A percentile compares a stretch with the other conserved stretches of the same genome.
Conservation (phyloP, 2,888 invertebrate genomes). For the Lobophora halterata region DNA sequence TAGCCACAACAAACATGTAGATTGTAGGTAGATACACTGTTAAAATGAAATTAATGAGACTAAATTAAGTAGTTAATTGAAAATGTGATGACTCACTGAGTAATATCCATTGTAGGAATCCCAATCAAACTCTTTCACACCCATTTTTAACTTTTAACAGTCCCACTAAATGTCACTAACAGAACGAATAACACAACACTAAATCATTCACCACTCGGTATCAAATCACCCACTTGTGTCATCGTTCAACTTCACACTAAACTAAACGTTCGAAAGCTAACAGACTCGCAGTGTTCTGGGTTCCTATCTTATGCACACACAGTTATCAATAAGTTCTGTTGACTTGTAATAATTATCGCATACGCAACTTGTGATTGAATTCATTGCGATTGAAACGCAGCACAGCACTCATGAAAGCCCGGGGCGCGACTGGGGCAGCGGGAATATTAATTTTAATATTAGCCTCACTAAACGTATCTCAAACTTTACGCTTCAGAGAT, state of each 20-base stretch:
- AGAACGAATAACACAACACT: slow-evolving; percentile 38
- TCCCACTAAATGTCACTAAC: slow-evolving; percentile 46
- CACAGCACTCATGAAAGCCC: slow-evolving; percentile 62
- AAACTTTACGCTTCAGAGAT: slow-evolving; percentile 50
- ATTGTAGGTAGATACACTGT: background rate
- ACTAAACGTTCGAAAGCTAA: slow-evolving; percentile 40
- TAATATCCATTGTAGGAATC: slow-evolving; percentile 72
- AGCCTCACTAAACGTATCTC: slow-evolving; percentile 61
- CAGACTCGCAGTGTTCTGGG: slow-evolving; percentile 40
- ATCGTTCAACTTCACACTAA: slow-evolving; percentile 40
- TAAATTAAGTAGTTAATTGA: slow-evolving; percentile 15
- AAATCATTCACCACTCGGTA: slow-evolving; percentile 48
- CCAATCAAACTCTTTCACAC: slow-evolving; percentile 75
- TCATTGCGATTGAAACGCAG: slow-evolving; percentile 58
- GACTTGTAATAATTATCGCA: slow-evolving; percentile 53
- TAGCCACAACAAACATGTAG: slow-evolving; percentile 12
- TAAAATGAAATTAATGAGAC: slow-evolving; percentile 7
- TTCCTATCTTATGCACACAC: slow-evolving; percentile 69
- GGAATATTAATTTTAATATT: slow-evolving; percentile 78
- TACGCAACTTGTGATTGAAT: slow-evolving; percentile 54
- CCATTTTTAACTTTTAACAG: slow-evolving; percentile 61
- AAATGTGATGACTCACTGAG: slow-evolving; percentile 59
- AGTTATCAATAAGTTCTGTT: slow-evolving; percentile 58
- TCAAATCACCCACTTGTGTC: slow-evolving; percentile 33
- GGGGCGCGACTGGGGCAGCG: slow-evolving; percentile 72